Base-by-base conservation (phyloP, 2,797 vertebrate species). In the Syncerus caffer region DNA sequence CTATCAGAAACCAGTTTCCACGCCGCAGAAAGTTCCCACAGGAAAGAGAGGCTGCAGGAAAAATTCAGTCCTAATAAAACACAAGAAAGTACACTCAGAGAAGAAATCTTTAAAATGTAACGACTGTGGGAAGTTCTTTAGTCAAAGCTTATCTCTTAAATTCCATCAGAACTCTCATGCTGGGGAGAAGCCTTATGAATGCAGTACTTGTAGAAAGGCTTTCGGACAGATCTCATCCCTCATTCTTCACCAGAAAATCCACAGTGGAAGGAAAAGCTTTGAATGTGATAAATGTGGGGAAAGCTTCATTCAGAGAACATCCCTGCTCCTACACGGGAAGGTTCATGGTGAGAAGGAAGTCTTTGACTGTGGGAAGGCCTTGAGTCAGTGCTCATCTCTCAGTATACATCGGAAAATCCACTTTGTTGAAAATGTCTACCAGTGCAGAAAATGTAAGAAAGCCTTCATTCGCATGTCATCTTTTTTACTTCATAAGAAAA, bases 61-160 rank as follows among this genome's bases (percentile, higher is more conserved):
- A 45, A 96, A 74, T 45, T 84, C 95, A 38, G 79, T 88, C 19
- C 62, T 76, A 10, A 58, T 94, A 31, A 96, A 97, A 85, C 50
- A 90, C 50, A 96, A 85, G 87, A 95, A 96, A 67, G 89, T 86
- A 19, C 96, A 55, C 53, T 53, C 95, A 7, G 92, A 76, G 29
- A 97, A 97, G 86, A 97, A 97, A 57, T 83, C 94, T 50, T 96
- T 97, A 29, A 96, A 97, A 74, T 98, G 97, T 58, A 80, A 51
- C 23, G 88, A 94, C 42, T 98, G 98, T 96, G 98, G 94, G 47
- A 98, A 98, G 93, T 31, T 78, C 55, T 98, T 98, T 62, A 57
- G 71, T 50, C 97, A 71, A 7, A 97, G 85, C 0, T 92, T 94
- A 1, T 91, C 97, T 82, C 97, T 98, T 11, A 89, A 96, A 29